Evolutionary conservation across 2,888 invertebrate species (phyloP), one percentile per base, ranked within the genome.

Genomic region (Pyrochroa serraticornis): DNA sequence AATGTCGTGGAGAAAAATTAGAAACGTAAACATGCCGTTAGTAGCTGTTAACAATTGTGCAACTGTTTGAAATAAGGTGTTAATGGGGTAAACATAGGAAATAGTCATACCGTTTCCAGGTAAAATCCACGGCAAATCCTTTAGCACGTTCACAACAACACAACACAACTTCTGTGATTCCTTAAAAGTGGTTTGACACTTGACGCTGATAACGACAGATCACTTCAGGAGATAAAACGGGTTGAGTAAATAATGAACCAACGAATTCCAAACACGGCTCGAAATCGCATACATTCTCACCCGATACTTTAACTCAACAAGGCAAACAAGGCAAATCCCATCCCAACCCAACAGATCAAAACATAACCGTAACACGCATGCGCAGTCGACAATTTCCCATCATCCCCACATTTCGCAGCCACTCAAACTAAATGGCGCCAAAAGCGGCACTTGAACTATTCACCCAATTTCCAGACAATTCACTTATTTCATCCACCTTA

Each of bases 41-140:
- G 3, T 22, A 22, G 22, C 22, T 22, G 22, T 22, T 22, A 42
- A 12, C 22, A 34, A n/a, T 35, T 31, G 42, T 42, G 34, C 39
- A 36, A 31, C 12, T 14, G 43, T 43, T 51, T 5, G 22, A 51
- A 41, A 31, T 32, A 35, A n/a, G 13, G 36, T 34, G 22, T 51
- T 39, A 36, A 44, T 30, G 37, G 38, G 22, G 45, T 56, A 58
- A 56, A 35, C 33, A 42, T 43, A 48, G 53, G 53, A 56, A 50
- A 46, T 52, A 5, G 46, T 59, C 60, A 47, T 62, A 64, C 64
- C 64, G 60, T 22, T 60, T 57, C 52, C 62, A 60, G 60, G 62
- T 60, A 60, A 59, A 59, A 55, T 54, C 52, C 52, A 54, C 49
- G 47, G 53, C 46, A 60, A 67, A 60, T 62, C 62, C 65, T 51